These are phyloP conservation scores for Alcis repandata DNA, from an alignment of 2,888 invertebrate species.

Conservation along the genomic window DNA sequence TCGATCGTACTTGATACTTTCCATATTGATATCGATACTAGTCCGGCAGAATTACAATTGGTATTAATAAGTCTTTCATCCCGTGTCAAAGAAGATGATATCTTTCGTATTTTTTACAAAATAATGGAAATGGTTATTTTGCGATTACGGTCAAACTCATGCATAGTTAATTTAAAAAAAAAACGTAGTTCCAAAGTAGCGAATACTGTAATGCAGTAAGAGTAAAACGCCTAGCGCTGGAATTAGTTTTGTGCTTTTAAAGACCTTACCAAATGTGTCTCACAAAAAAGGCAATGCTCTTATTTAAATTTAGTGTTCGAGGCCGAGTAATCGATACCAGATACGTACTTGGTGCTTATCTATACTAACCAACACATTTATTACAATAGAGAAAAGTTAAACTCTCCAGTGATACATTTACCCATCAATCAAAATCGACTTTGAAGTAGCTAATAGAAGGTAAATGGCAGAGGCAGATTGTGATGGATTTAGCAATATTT, in stretches of 20 bases:
- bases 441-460: constrained; percentile 25
- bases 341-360: neutral
- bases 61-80: neutral
- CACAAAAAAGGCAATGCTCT: too few species aligned
- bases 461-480: constrained; percentile 12
- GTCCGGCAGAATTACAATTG: neutral
- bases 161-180: too few species aligned
- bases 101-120: too few species aligned
- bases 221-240: too few species aligned
- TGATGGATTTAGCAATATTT: constrained; percentile 18
- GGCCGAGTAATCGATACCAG: neutral
- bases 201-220: too few species aligned
- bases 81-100: too few species aligned
- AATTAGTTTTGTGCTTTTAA: too few species aligned
- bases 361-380: constrained; percentile 8
- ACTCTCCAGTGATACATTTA: constrained; percentile 14
- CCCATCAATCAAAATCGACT: constrained; percentile 27
- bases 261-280: too few species aligned
- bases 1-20: constrained; percentile 3
- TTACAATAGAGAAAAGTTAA: constrained; percentile 26
- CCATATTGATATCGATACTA: constrained; percentile 10
- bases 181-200: too few species aligned
- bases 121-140: too few species aligned
- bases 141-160: too few species aligned
- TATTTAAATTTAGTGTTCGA: too few species aligned